phyloP scores from a whole-genome alignment of 2,888 invertebrate species.

The Lysandra coridon region DNA sequence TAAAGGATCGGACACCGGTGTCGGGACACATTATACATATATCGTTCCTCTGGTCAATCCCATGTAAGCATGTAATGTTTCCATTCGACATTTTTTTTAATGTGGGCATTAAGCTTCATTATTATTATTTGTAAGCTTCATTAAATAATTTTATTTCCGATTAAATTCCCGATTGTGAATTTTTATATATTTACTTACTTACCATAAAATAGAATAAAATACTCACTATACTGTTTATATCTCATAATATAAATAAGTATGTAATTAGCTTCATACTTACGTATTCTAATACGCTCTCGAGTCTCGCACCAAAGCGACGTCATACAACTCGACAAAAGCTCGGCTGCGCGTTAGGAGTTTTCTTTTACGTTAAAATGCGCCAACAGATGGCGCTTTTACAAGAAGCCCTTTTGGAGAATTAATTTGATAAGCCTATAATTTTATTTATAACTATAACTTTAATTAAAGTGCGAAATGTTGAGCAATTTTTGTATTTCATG shows the following conservation, averaged over 20 bases:
- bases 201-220: no score
- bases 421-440: background rate
- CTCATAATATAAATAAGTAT: background rate
- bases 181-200: no score
- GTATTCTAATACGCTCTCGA: background rate
- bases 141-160: no score
- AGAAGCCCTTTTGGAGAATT: background rate
- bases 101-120: no score
- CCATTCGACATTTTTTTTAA: no score
- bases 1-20: no score
- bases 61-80: no score
- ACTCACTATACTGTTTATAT: background rate
- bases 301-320: background rate
- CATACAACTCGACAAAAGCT: background rate
- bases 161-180: no score
- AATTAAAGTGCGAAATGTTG: background rate
- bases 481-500: background rate
- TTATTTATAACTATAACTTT: background rate
- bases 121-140: no score
- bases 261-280: background rate
- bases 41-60: no score
- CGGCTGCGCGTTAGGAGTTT: background rate
- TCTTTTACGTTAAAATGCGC: background rate
- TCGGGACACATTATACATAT: no score
- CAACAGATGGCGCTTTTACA: constrained; percentile 1